A percentile compares a stretch with the other conserved stretches of the same genome.
Evolutionary conservation across 2,888 invertebrate genomes (phyloP).

Genomic region (Drosophila prostipennis): DNA sequence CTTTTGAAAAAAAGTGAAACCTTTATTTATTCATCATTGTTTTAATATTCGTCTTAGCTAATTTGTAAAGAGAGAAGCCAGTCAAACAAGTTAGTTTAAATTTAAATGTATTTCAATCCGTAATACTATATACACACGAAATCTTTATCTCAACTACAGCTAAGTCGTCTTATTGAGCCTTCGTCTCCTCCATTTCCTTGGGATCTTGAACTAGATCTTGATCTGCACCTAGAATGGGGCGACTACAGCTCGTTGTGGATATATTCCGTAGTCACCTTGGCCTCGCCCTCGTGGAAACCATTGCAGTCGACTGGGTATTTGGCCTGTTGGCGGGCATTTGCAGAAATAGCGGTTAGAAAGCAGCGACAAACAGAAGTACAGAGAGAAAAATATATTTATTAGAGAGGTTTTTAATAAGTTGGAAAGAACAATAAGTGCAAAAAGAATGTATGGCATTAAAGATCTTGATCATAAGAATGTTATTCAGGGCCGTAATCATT

Average conservation of each 20-base stretch:
- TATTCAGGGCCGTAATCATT: too few relatives aligned
- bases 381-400: not conserved
- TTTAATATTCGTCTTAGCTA: too few relatives aligned
- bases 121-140: conserved; percentile 73
- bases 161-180: conserved; percentile 64
- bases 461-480: too few relatives aligned
- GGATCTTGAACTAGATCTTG: conserved; percentile 5
- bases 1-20: not conserved
- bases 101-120: conserved; percentile 70
- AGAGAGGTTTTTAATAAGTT: too few relatives aligned
- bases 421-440: not conserved
- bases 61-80: not conserved
- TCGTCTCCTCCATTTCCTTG: conserved; percentile 26
- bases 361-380: conserved; percentile 6
- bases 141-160: conserved; percentile 62
- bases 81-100: conserved; percentile 42
- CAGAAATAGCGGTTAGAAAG: conserved; percentile 43
- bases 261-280: conserved; percentile 92
- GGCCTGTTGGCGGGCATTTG: conserved; percentile 58
- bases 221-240: conserved; percentile 29
- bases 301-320: conserved; percentile 89
- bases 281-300: conserved; percentile 92
- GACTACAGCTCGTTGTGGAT: conserved; percentile 91
- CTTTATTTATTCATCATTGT: too few relatives aligned
- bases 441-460: too few relatives aligned